A percentile compares a stretch with the other conserved stretches of the same genome.
phyloP scores from a whole-genome alignment of 2,113 vertebrate species.

The Lonchura striata region DNA sequence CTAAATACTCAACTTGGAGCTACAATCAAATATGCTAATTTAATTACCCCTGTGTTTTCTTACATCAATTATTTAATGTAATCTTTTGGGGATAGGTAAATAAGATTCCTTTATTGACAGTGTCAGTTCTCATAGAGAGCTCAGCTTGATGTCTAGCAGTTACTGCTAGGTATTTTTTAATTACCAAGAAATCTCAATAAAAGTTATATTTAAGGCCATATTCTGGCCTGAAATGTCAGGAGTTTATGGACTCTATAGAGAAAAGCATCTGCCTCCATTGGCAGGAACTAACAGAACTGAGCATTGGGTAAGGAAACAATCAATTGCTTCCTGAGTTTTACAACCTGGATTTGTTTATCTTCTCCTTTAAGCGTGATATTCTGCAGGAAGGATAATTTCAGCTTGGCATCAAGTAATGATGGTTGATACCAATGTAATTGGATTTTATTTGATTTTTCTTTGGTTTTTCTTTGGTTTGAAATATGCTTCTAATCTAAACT shows the following conservation, averaged over 20 bases:
- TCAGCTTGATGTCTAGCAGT: not conserved
- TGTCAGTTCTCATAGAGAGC: not conserved
- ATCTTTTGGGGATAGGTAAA: not conserved
- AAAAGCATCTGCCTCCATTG: not conserved
- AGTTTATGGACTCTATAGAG: not conserved
- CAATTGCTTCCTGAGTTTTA: not conserved
- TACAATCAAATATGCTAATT: not conserved
- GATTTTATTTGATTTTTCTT: not conserved
- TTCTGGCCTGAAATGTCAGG: not conserved
- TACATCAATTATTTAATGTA: not conserved
- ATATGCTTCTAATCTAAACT: not conserved
- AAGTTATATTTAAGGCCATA: not conserved
- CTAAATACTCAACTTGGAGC: not conserved
- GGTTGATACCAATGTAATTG: not conserved
- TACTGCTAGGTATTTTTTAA: not conserved
- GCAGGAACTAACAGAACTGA: not conserved
- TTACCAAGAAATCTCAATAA: not conserved
- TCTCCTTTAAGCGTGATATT: not conserved
- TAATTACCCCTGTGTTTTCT: not conserved
- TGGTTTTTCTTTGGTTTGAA: slow-evolving; percentile 14
- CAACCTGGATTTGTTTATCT: not conserved
- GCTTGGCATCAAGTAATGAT: not conserved
- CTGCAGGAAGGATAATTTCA: not conserved
- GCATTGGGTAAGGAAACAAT: not conserved
- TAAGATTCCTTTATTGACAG: not conserved